Evolutionary conservation across 2,888 invertebrate genomes (phyloP), one percentile per base, ranked within the genome.

Genomic region (Pterostichus niger): DNA sequence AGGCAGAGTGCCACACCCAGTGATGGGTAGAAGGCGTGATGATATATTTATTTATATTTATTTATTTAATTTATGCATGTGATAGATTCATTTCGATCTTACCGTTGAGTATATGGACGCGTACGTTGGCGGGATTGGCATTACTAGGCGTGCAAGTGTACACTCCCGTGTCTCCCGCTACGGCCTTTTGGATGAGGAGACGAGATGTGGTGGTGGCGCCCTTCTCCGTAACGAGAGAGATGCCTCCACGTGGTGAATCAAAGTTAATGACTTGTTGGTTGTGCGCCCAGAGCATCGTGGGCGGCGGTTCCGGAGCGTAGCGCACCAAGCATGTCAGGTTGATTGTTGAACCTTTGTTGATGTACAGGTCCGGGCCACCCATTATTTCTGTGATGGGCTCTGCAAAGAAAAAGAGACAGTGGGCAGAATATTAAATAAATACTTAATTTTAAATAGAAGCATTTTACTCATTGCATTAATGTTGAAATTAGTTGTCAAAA

Each of bases 41-140:
- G n/a, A n/a, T n/a, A n/a, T n/a, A n/a, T n/a, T n/a, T n/a, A n/a
- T n/a, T n/a, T n/a, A n/a, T n/a, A n/a, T n/a, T n/a, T n/a, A n/a
- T n/a, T n/a, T n/a, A n/a, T n/a, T n/a, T n/a, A n/a, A n/a, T n/a
- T n/a, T n/a, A n/a, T n/a, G n/a, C n/a, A 24, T 24, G 24, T 2
- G 24, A 24, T 24, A 24, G 24, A 24, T 24, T 24, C 1, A 2
- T 24, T 24, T 24, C 24, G 24, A 61, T 84, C 93, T 94, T 92
- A 97, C 97, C 96, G 91, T 96, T 96, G 84, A 97, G 93, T 85
- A 97, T 96, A 89, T 97, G 96, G 76, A 97, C 96, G 85, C 95
- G 92, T 83, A 96, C 95, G 85, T 93, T 93, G 79, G 95, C 95
- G 9, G 94, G 92, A 88, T 94, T 94, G 85, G 96, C 96, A 89